phyloP scores from a whole-genome alignment of 2,797 vertebrate species.

The Hemitrygon akajei region DNA sequence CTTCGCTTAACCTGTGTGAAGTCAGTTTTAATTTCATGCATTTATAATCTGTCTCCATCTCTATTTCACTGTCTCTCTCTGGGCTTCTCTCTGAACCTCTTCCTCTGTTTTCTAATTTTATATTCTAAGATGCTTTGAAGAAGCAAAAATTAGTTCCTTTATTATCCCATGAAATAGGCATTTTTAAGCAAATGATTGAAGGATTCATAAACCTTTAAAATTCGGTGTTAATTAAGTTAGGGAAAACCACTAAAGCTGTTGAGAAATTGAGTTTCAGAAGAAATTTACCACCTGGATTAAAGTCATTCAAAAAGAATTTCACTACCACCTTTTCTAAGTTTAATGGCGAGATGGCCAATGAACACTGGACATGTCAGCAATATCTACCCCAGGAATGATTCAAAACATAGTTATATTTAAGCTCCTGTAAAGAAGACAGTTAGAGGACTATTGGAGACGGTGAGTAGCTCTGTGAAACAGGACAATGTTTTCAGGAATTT shows the following conservation, averaged over 20 bases:
- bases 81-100: neutral
- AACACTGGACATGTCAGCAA: too few relatives aligned
- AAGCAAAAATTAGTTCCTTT: neutral
- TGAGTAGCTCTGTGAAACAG: neutral
- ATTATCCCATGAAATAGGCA: neutral
- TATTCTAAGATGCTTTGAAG: neutral
- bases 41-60: neutral
- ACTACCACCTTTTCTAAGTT: too few relatives aligned
- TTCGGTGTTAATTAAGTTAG: neutral
- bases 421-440: neutral
- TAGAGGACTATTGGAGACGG: neutral
- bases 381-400: too few relatives aligned
- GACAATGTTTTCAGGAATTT: neutral
- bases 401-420: neutral
- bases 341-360: too few relatives aligned
- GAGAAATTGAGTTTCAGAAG: neutral
- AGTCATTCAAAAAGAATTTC: too few relatives aligned
- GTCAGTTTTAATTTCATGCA: neutral
- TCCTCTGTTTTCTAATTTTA: neutral
- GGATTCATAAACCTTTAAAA: neutral
- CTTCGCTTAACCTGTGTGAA: neutral
- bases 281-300: neutral
- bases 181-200: neutral
- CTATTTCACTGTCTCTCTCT: neutral
- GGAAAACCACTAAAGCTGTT: neutral